A percentile compares a stretch with the other conserved stretches of the same genome.
These are phyloP conservation scores for Drosophila kuntzei DNA, from an alignment of 2,888 invertebrate species.

Conservation along the genomic window DNA sequence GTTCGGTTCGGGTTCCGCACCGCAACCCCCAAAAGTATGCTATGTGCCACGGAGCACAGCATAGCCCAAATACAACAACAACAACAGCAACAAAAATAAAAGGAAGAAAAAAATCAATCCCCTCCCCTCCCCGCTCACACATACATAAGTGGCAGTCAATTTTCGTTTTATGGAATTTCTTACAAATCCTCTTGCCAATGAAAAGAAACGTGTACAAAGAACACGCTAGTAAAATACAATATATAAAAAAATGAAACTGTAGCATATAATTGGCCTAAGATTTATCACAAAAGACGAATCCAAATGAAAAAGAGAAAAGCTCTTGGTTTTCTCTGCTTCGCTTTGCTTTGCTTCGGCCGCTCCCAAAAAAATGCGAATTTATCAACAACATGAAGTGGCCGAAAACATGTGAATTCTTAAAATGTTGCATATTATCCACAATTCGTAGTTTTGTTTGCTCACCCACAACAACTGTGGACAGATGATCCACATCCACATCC, in stretches of 20 bases:
- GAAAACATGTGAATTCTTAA: conserved; percentile 16
- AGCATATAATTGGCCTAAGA: conserved; percentile 39
- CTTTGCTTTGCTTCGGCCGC: conserved; percentile 55
- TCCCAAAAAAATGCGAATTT: conserved; percentile 70
- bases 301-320: conserved; percentile 58
- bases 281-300: conserved; percentile 29
- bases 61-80: conserved; percentile 44
- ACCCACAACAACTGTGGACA: not conserved
- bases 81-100: not conserved
- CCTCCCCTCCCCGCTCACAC: conserved; percentile 27
- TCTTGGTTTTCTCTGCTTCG: conserved; percentile 42
- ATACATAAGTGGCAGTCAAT: conserved; percentile 48
- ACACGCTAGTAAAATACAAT: conserved; percentile 1
- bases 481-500: not conserved
- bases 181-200: conserved; percentile 16
- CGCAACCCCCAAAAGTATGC: conserved; percentile 72
- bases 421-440: not conserved
- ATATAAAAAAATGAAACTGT: conserved; percentile 10
- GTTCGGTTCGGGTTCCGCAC: conserved; percentile 50
- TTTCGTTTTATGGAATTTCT: conserved; percentile 37
- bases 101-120: conserved; percentile 48
- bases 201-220: conserved; percentile 10
- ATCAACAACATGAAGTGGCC: conserved; percentile 59
- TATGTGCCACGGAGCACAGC: conserved; percentile 43
- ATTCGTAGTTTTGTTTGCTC: conserved; percentile 4